phyloP scores from a whole-genome alignment of 92 coral and sea anemone species.

The Epizoanthus rinbou region DNA sequence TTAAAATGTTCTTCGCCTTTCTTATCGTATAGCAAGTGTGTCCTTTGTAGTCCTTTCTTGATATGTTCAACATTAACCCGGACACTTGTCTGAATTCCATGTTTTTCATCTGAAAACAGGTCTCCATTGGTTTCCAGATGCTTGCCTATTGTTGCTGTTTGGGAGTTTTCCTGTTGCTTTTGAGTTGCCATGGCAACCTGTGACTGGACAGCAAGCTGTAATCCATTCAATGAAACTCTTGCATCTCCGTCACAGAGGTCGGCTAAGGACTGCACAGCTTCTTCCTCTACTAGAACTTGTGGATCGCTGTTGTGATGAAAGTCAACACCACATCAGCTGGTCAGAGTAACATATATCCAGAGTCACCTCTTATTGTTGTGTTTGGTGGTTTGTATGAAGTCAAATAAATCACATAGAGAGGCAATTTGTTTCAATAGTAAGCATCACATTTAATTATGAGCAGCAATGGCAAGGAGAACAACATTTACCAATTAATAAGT shows the following conservation, averaged over 20 bases:
- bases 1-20: constrained; percentile 97
- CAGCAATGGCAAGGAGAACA: too few species aligned
- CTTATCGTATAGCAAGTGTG: constrained; percentile 87
- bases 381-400: too few species aligned
- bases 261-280: constrained; percentile 75
- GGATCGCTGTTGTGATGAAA: constrained; percentile 20
- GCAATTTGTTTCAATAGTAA: too few species aligned
- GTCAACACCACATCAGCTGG: background rate
- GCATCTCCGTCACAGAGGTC: constrained; percentile 98
- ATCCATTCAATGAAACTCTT: constrained; percentile 93
- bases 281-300: constrained; percentile 61
- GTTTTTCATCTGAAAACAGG: background rate
- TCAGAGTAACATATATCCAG: too few species aligned
- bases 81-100: background rate
- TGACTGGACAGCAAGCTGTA: constrained; percentile 95
- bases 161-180: background rate
- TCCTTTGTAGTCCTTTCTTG: constrained; percentile 89
- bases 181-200: constrained; percentile 63
- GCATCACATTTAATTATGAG: too few species aligned
- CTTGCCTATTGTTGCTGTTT: background rate
- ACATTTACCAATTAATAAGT: too few species aligned
- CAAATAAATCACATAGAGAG: too few species aligned
- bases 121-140: background rate
- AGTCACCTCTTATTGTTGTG: too few species aligned
- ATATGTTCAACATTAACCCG: constrained; percentile 70